These are phyloP conservation scores for Dolichotis patagonum DNA, from an alignment of 2,113 vertebrate genomes.

Conservation along the genomic window DNA sequence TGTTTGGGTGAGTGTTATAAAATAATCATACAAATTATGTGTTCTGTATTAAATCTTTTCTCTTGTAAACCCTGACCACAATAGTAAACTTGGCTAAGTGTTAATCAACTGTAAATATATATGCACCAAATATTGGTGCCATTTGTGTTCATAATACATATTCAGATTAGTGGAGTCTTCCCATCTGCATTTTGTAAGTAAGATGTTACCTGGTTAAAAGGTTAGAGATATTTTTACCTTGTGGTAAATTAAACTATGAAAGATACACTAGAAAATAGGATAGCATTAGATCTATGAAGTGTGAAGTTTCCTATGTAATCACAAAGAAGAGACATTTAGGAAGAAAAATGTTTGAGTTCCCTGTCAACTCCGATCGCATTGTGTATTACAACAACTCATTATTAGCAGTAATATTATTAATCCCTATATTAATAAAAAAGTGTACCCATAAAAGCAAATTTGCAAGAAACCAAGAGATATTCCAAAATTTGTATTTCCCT, in stretches of 20 bases:
- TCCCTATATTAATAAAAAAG: neutral
- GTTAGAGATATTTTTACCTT: neutral
- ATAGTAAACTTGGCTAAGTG: neutral
- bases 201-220: neutral
- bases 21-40: neutral
- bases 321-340: neutral
- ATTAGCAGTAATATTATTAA: neutral
- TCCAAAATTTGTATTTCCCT: neutral
- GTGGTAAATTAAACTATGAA: conserved; percentile 12
- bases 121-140: neutral
- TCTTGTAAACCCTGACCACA: neutral
- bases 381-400: neutral
- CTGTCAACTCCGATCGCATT: neutral
- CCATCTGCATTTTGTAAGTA: neutral
- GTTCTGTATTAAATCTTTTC: neutral
- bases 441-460: neutral
- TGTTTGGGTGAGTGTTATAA: neutral
- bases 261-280: neutral
- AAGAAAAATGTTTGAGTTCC: neutral
- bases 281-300: neutral
- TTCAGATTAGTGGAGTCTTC: neutral
- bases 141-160: neutral
- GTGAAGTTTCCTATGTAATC: neutral
- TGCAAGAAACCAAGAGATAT: neutral
- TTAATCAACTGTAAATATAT: neutral